Base-by-base conservation (phyloP, 2,113 vertebrate genomes). In the Pongo abelii region DNA sequence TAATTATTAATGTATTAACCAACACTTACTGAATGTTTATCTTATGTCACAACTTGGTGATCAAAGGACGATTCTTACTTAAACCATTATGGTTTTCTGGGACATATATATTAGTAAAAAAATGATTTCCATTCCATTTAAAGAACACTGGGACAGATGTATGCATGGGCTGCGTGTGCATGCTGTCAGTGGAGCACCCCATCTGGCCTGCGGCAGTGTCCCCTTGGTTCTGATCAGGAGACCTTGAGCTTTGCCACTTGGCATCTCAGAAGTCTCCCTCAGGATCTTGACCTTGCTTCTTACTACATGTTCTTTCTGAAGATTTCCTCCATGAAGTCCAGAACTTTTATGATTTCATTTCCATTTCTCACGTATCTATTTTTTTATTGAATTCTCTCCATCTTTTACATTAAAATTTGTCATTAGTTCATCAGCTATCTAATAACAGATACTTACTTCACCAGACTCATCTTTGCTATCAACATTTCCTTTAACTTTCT, bases 401-500 rank as follows among this genome's bases (percentile, higher is more conserved):
- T 70, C 3, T 90, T 57, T 81, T 67, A 25, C 43, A 80, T 40
- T 81, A 59, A 77, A 89, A 40, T 91, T 20, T 86, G 83, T 87
- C 16, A 83, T 40, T 77, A 55, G 1, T 30, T 10, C 2, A 59
- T 78, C 23, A 17, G 1, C 3, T 83, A 43, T 27, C 38, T 40
- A 69, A n/a, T 69, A 74, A 85, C 74, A 75, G 16, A n/a, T 25
- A 89, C 67, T 30, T 50, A 11, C 16, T 90, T 86, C 18, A 40
- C 20, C 4, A 81, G 22, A 59, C 23, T 81, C 43, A 8, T 43
- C 23, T 92, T 74, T 61, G 0, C 67, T 48, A 67, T 40, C 52
- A 93, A 11, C 48, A 67, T 75, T 91, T 81, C 12, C 32, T 95
- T 78, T 94, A 48, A 11, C 6, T 59, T 95, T 70, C 16, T 77